These are phyloP conservation scores for Phengaris arion DNA, from an alignment of 2,888 invertebrate genomes.

Conservation along the genomic window DNA sequence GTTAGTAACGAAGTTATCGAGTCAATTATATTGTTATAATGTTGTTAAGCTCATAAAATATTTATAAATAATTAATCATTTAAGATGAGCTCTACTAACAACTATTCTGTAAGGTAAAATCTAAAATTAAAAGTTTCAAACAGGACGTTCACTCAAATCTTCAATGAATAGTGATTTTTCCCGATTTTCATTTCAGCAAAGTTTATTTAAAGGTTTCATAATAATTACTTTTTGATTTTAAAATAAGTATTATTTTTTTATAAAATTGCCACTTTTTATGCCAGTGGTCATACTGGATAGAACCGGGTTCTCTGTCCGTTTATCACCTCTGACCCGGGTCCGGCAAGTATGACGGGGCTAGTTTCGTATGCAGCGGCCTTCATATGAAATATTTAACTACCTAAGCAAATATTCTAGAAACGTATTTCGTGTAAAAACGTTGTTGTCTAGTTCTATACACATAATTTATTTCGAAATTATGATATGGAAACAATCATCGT, in stretches of 20 bases:
- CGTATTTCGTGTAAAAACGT: background rate
- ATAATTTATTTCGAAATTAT: background rate
- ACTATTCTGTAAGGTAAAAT: too few species aligned
- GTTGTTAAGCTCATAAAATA: too few species aligned
- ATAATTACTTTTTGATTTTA: background rate
- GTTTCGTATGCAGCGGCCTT: conserved; percentile 37
- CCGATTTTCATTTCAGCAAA: too few species aligned
- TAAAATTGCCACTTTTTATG: background rate
- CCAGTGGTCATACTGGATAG: conserved; percentile 25
- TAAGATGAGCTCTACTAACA: too few species aligned
- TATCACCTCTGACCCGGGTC: conserved; percentile 75
- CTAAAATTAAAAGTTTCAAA: too few species aligned
- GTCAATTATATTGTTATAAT: too few species aligned
- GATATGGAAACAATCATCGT: too few species aligned
- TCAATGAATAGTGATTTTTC: too few species aligned
- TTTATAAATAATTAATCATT: too few species aligned
- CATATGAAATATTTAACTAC: conserved; percentile 38
- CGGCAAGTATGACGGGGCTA: conserved; percentile 53
- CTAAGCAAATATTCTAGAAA: background rate
- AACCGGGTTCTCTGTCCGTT: conserved; percentile 68
- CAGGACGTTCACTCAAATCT: too few species aligned
- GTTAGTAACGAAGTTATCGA: too few species aligned
- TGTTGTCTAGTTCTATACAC: background rate
- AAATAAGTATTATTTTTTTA: background rate
- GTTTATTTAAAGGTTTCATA: too few species aligned